Percentiles rank a stretch among this genome's conserved stretches.
These are phyloP conservation scores for Condylura cristata DNA, from an alignment of 2,113 vertebrate genomes.

Conservation along the genomic window DNA sequence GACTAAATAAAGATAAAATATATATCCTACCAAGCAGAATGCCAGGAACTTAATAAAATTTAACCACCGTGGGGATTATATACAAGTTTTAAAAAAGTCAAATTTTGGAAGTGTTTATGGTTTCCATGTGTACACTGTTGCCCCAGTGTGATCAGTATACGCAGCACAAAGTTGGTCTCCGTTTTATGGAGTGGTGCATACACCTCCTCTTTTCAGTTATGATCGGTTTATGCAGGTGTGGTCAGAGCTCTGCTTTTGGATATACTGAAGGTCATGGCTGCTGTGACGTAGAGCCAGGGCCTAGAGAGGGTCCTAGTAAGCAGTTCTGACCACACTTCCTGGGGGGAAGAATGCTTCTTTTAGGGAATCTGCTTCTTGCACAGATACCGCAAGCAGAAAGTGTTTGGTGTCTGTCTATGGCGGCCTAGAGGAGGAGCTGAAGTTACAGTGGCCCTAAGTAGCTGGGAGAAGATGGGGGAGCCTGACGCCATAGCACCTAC, in stretches of 20 bases:
- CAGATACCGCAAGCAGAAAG: not conserved
- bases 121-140: not conserved
- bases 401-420: not conserved
- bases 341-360: not conserved
- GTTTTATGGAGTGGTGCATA: not conserved
- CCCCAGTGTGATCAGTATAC: not conserved
- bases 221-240: not conserved
- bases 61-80: not conserved
- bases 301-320: not conserved
- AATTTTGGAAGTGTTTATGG: not conserved
- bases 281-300: not conserved
- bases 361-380: not conserved
- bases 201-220: not conserved
- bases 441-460: not conserved
- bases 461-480: not conserved
- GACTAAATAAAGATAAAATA: not conserved
- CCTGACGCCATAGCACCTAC: not conserved
- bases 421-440: not conserved
- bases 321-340: not conserved
- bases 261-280: not conserved
- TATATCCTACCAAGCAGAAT: not conserved
- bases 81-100: not conserved
- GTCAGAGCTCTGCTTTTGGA: not conserved
- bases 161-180: not conserved
- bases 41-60: not conserved